Base-by-base conservation (phyloP, 2,113 vertebrate genomes). In the Amphilophus citrinellus region DNA sequence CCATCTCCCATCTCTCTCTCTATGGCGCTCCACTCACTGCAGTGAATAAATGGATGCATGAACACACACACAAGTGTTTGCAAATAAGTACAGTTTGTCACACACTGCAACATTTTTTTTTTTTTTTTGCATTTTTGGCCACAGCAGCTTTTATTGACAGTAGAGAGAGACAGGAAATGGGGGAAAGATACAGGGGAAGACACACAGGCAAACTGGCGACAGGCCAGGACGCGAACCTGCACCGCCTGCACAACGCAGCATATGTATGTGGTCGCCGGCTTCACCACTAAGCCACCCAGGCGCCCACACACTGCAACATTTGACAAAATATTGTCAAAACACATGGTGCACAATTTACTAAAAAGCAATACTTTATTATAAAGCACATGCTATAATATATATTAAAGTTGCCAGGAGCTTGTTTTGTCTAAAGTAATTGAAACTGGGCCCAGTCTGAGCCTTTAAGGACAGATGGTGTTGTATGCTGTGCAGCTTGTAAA, bases 1-100 rank as follows among this genome's bases (percentile, higher is more conserved):
- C 98, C 98, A 75, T 98, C 98, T 22, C 98, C 98, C 98, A 98
- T 99, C 94, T 99, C 98, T 90, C 94, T 97, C 89, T 98, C 98
- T 86, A 98, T 98, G 83, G 97, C 98, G 75, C 97, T 98, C 98
- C 98, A 99, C 91, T 99, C 98, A 91, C 98, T 98, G 92, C 85
- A 84, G 65, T 6, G n/a, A 71, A 81, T 32, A 62, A 22, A 30
- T 5, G n/a, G 22, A 65, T 24, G 42, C 47, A 24, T 24, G 50
- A 42, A 47, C 42, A 11, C 17, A 53, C 53, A 20, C 42, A 20
- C 2, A 32, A 18, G 58, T 6, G 32, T 47, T 17, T 11, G 18
- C 15, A 50, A 30, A 68, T 7, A 44, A 0, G 47, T 50, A 13
- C 6, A 15, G 13, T 14, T 5, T 47, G 44, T 4, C 44, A 47